These are phyloP conservation scores for Thereva unica DNA, from an alignment of 2,888 invertebrate species.

Conservation along the genomic window DNA sequence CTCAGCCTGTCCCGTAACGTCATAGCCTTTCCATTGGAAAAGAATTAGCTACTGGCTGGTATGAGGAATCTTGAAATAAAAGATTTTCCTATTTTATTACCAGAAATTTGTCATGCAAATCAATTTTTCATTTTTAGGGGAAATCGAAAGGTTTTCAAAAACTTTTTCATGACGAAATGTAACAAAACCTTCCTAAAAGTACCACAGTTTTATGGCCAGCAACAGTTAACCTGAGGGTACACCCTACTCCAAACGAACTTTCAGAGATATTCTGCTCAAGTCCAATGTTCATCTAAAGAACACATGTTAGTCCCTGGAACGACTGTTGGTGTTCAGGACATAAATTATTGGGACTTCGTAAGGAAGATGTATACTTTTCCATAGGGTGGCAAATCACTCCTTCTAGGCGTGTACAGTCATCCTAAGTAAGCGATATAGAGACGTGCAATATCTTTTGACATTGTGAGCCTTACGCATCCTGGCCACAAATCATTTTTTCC, in stretches of 20 bases:
- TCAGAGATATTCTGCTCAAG: slow-evolving; percentile 16
- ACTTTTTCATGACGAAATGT: no score
- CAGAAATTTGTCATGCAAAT: no score
- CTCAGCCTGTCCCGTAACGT: no score
- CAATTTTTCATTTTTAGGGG: no score
- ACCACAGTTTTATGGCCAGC: slow-evolving; percentile 1
- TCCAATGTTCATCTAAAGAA: slow-evolving; percentile 8
- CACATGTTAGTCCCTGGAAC: slow-evolving; percentile 18
- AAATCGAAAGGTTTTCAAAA: no score
- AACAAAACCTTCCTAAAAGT: no score
- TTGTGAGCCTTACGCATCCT: slow-evolving; percentile 29
- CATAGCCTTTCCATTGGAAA: no score
- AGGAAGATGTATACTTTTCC: slow-evolving; percentile 14
- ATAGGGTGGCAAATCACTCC: slow-evolving; percentile 9
- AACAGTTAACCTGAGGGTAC: slow-evolving; percentile 1
- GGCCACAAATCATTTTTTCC: slow-evolving; percentile 33
- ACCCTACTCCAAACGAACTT: slow-evolving; percentile 21
- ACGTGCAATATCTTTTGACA: slow-evolving; percentile 24
- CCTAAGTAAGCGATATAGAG: slow-evolving; percentile 16
- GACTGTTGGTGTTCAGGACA: slow-evolving; percentile 23
- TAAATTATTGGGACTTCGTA: slow-evolving; percentile 30
- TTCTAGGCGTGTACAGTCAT: slow-evolving; percentile 1
- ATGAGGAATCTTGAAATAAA: no score
- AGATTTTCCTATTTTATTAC: no score
- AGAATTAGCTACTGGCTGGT: no score